Percentiles rank a stretch among this genome's conserved stretches.
These are phyloP conservation scores for Elmis aenea DNA, from an alignment of 2,888 invertebrate genomes.

Conservation along the genomic window DNA sequence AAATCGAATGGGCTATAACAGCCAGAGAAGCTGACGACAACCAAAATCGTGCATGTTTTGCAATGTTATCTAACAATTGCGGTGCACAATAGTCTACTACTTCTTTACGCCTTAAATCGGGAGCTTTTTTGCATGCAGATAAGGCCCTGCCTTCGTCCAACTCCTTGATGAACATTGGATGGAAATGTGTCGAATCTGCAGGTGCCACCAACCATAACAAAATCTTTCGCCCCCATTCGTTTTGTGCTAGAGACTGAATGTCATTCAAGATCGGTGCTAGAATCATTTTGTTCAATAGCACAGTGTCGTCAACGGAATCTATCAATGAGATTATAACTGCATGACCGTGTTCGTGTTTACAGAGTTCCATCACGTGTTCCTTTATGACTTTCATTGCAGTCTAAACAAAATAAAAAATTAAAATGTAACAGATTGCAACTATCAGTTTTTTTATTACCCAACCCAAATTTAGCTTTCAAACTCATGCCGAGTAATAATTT, in stretches of 20 bases:
- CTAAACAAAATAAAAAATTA: constrained; percentile 45
- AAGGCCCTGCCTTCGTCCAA: constrained; percentile 70
- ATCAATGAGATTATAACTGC: constrained; percentile 75
- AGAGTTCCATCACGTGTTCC: constrained; percentile 72
- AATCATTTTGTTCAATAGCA: constrained; percentile 77
- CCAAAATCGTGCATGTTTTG: constrained; percentile 61
- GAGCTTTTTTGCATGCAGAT: constrained; percentile 69
- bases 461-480: no score
- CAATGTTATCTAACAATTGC: constrained; percentile 34
- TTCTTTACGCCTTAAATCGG: constrained; percentile 61
- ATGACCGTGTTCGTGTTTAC: constrained; percentile 84
- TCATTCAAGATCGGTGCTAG: constrained; percentile 64
- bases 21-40: constrained; percentile 62
- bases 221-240: constrained; percentile 78
- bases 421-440: constrained; percentile 2
- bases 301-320: constrained; percentile 90
- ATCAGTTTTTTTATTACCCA: not conserved
- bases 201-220: constrained; percentile 84
- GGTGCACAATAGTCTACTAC: constrained; percentile 47
- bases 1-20: constrained; percentile 63
- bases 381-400: constrained; percentile 84
- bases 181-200: constrained; percentile 73
- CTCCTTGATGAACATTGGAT: constrained; percentile 70
- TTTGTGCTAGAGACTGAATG: constrained; percentile 63
- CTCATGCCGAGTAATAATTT: no score